phyloP scores from a whole-genome alignment of 2,797 vertebrate species.

The Gymnoscopelus braueri region DNA sequence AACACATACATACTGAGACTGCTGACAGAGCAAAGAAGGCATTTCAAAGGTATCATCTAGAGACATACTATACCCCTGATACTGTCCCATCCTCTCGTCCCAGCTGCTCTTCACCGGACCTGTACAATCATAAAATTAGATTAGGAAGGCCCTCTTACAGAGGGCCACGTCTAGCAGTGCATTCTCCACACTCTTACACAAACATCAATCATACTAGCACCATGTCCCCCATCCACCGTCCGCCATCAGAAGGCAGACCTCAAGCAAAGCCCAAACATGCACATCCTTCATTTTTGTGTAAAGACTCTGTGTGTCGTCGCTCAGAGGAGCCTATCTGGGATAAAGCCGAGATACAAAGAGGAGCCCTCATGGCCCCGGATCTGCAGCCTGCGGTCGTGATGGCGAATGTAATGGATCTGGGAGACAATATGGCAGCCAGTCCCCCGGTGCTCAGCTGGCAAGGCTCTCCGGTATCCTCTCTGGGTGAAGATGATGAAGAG shows the following conservation, averaged over 20 bases:
- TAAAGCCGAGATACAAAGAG: conserved; percentile 58
- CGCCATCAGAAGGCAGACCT: conserved; percentile 15
- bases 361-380: conserved; percentile 77
- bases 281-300: conserved; percentile 49
- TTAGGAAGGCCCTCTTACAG: conserved; percentile 42
- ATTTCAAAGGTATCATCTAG: conserved; percentile 15
- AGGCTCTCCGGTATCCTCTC: conserved; percentile 78
- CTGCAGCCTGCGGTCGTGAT: conserved; percentile 79
- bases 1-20: conserved; percentile 66
- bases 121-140: conserved; percentile 60
- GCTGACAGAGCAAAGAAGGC: conserved; percentile 45
- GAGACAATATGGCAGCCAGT: conserved; percentile 78
- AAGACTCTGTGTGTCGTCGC: conserved; percentile 59
- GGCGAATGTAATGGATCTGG: conserved; percentile 70
- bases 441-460: conserved; percentile 85
- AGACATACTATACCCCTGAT: conserved; percentile 50
- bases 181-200: conserved; percentile 28
- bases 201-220: conserved; percentile 33
- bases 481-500: conserved; percentile 74
- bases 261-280: conserved; percentile 34
- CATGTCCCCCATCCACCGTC: not conserved
- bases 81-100: conserved; percentile 33
- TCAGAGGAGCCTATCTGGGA: conserved; percentile 31
- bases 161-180: conserved; percentile 8
- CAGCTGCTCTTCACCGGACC: conserved; percentile 49